Conservation (phyloP, 2,113 vertebrate species). For the Pomatostomus ruficeps region DNA sequence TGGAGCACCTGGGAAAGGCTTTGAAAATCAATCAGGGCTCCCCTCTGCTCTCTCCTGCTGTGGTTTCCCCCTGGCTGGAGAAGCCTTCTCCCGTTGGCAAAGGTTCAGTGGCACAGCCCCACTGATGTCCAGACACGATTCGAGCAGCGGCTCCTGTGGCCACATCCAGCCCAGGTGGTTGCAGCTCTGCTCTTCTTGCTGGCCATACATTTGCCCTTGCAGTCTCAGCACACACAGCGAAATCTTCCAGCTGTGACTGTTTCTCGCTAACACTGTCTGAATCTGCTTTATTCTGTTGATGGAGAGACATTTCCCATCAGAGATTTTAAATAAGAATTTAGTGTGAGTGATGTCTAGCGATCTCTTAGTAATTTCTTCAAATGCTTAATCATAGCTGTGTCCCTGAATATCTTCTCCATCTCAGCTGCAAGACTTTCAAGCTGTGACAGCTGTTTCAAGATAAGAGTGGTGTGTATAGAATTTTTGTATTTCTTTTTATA, state of each 20-base stretch:
- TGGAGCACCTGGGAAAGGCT: background rate
- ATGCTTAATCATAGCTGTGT: background rate
- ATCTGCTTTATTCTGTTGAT: background rate
- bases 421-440: background rate
- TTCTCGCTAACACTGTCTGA: fast-evolving
- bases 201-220: background rate
- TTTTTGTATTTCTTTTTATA: background rate
- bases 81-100: fast-evolving
- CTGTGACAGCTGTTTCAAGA: background rate
- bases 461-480: background rate
- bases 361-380: background rate
- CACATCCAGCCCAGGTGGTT: background rate
- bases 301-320: background rate
- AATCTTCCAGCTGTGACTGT: background rate
- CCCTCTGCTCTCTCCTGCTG: background rate
- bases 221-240: background rate
- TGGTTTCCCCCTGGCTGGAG: fast-evolving
- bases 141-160: fast-evolving
- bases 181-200: background rate
- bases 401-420: background rate
- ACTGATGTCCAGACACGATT: background rate
- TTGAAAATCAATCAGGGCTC: background rate
- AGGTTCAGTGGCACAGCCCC: background rate
- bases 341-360: background rate
- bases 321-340: background rate